These are phyloP conservation scores for Chinchilla lanigera DNA, from an alignment of 2,113 vertebrate species.

Conservation along the genomic window DNA sequence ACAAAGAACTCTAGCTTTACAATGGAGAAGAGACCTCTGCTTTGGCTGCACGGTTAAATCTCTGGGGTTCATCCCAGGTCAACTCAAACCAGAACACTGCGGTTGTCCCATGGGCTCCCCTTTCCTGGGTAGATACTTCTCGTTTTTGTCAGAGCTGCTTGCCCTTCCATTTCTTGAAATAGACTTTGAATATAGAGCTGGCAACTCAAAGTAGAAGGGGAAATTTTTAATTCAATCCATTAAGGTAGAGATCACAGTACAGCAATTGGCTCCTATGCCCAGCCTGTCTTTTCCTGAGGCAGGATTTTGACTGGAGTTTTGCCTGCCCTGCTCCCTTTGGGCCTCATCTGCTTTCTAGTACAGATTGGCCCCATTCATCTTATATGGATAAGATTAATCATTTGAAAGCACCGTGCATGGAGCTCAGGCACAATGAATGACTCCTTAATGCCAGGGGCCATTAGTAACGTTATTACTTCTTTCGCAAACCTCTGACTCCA, in stretches of 20 bases:
- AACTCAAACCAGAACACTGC: background rate
- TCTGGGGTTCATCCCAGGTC: background rate
- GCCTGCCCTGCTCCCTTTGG: background rate
- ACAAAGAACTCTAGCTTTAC: background rate
- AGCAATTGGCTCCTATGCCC: background rate
- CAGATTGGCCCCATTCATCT: background rate
- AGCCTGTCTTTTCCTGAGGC: background rate
- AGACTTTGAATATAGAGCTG: background rate
- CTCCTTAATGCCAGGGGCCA: background rate
- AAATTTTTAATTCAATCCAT: background rate
- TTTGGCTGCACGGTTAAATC: background rate
- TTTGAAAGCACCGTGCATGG: background rate
- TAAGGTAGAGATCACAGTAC: background rate
- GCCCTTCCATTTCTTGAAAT: background rate
- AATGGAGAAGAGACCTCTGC: background rate
- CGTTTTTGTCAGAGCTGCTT: background rate
- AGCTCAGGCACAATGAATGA: background rate
- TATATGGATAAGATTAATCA: background rate
- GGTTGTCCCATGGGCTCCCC: background rate
- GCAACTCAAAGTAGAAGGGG: background rate
- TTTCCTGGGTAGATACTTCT: background rate
- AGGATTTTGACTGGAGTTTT: background rate
- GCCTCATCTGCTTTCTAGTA: background rate
- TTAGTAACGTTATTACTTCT: slow-evolving; percentile 20
- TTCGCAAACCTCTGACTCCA: background rate